Conservation (phyloP, 2,113 vertebrate species). For the Chaetodon auriga region DNA sequence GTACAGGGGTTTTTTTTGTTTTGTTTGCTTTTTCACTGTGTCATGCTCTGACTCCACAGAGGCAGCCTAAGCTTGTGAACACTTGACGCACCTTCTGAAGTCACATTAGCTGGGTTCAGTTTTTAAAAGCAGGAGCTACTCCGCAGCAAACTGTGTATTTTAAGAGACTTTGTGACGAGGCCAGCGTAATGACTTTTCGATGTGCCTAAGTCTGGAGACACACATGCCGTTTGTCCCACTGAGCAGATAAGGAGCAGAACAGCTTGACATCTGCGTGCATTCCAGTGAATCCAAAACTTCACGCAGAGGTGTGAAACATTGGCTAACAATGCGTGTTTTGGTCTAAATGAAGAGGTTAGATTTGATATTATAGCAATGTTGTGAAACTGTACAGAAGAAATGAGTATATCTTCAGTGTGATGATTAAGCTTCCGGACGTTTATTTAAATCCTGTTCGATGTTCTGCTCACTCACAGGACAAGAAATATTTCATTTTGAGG, state of each 20-base stretch:
- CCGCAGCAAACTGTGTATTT: neutral
- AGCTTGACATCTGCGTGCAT: slow-evolving; percentile 25
- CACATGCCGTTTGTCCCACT: neutral
- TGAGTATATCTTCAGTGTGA: neutral
- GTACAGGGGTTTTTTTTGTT: neutral
- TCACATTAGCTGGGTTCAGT: neutral
- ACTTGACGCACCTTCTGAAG: neutral
- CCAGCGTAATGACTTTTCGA: neutral
- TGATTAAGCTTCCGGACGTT: neutral
- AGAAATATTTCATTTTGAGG: neutral
- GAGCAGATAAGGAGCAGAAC: neutral
- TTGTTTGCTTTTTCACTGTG: neutral
- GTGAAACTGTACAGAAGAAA: neutral
- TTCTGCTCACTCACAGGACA: neutral
- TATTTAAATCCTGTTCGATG: neutral
- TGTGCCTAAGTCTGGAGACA: slow-evolving; percentile 24
- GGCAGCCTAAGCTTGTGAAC: neutral
- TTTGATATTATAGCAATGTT: neutral
- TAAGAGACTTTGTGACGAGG: neutral
- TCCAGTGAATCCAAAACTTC: slow-evolving; percentile 5
- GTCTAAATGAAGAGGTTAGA: neutral
- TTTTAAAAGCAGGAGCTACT: neutral
- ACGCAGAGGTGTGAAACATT: neutral
- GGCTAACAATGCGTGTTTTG: no score
- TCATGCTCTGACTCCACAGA: neutral